A percentile compares a stretch with the other conserved stretches of the same genome.
phyloP scores from a whole-genome alignment of 2,113 vertebrate species.

The Xerus inauris region DNA sequence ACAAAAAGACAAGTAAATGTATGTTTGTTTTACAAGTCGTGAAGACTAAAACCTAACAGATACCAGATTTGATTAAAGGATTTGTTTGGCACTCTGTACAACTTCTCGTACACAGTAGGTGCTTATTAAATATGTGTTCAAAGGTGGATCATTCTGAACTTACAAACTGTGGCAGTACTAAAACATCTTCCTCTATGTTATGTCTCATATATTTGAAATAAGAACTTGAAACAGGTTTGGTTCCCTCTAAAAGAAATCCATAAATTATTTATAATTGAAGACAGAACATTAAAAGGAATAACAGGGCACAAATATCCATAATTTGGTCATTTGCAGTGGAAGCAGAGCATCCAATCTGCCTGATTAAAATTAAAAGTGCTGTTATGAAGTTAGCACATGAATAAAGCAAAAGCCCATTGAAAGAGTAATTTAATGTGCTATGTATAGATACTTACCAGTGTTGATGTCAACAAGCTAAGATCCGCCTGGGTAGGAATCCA shows the following conservation, averaged over 20 bases:
- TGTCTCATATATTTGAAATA: constrained; percentile 68
- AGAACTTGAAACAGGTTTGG: constrained; percentile 31
- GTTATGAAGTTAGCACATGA: constrained; percentile 63
- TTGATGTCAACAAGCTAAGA: constrained; percentile 39
- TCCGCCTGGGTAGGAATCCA: neutral
- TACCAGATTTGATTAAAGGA: constrained; percentile 9
- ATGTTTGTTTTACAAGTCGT: constrained; percentile 25
- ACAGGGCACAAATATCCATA: constrained; percentile 70
- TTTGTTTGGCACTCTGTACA: neutral
- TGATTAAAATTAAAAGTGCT: constrained; percentile 76
- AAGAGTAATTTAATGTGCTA: constrained; percentile 57
- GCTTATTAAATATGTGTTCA: constrained; percentile 44
- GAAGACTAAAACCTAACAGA: constrained; percentile 62
- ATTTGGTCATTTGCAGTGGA: constrained; percentile 74
- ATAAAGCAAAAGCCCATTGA: constrained; percentile 52
- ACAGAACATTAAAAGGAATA: constrained; percentile 67
- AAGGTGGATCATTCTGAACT: constrained; percentile 49
- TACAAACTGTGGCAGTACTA: constrained; percentile 51
- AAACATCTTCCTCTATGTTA: constrained; percentile 69
- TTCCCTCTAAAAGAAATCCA: constrained; percentile 59
- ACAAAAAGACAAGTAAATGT: constrained; percentile 43
- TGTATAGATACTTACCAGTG: constrained; percentile 10
- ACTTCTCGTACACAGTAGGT: neutral
- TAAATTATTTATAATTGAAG: constrained; percentile 74
- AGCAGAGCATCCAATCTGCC: constrained; percentile 56